Percentiles rank a stretch among this genome's conserved stretches.
phyloP scores from a whole-genome alignment of 1,140 invertebrate genomes.

The Campoletis sonorensis region DNA sequence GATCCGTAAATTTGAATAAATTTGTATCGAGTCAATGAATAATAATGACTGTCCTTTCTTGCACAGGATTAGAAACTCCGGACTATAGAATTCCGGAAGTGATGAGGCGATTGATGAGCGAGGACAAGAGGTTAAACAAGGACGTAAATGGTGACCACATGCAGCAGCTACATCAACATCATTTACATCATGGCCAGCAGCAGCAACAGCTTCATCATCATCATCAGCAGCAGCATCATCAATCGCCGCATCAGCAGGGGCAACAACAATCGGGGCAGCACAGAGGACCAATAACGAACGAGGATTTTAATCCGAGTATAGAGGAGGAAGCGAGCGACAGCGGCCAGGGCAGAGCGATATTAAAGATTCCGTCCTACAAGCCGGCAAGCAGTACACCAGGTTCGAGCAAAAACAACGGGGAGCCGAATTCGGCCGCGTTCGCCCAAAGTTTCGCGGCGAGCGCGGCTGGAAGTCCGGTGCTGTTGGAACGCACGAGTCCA shows the following conservation, averaged over 20 bases:
- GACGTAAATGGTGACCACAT: slow-evolving; percentile 71
- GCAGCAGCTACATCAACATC: slow-evolving; percentile 63
- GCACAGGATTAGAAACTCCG: slow-evolving; percentile 69
- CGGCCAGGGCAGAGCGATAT: slow-evolving; percentile 82
- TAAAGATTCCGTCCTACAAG: slow-evolving; percentile 95
- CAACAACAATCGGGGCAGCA: slow-evolving; percentile 64
- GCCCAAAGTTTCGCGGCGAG: slow-evolving; percentile 67
- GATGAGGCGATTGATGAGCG: slow-evolving; percentile 78
- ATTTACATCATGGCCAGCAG: slow-evolving; percentile 64
- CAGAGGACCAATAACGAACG: slow-evolving; percentile 71
- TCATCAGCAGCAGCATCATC: slow-evolving; percentile 56
- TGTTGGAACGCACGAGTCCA: slow-evolving; percentile 73
- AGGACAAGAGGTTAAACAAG: slow-evolving; percentile 77
- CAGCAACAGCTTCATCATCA: slow-evolving; percentile 63
- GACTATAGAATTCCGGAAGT: slow-evolving; percentile 79
- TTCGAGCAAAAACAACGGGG: slow-evolving; percentile 80
- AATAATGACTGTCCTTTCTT: neutral
- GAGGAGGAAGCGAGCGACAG: slow-evolving; percentile 78
- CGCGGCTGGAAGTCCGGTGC: slow-evolving; percentile 71
- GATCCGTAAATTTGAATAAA: no score
- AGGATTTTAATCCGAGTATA: slow-evolving; percentile 73
- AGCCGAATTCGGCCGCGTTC: slow-evolving; percentile 74
- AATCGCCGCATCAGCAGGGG: slow-evolving; percentile 64
- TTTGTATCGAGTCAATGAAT: no score
- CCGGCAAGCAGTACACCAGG: slow-evolving; percentile 79